phyloP scores from a whole-genome alignment of 2,888 invertebrate genomes.

The Callimorpha dominula region DNA sequence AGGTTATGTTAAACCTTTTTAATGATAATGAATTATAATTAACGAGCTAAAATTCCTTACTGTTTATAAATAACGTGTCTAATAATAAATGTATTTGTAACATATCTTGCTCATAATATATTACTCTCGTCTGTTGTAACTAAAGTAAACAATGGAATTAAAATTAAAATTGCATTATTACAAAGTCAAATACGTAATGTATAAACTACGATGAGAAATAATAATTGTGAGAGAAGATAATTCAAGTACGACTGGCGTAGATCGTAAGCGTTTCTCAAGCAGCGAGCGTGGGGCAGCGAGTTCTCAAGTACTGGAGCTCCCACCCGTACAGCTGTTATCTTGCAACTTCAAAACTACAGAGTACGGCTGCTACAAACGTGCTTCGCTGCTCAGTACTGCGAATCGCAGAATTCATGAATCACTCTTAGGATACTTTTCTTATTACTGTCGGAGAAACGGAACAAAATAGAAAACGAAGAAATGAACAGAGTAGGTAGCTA shows the following conservation, averaged over 20 bases:
- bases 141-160: no score
- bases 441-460: neutral
- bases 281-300: slow-evolving; percentile 41
- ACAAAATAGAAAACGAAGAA: neutral
- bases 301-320: slow-evolving; percentile 52
- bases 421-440: slow-evolving; percentile 31
- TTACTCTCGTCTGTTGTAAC: no score
- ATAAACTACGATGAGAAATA: slow-evolving; percentile 33
- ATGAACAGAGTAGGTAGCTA: no score
- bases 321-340: slow-evolving; percentile 63
- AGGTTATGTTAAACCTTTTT: no score
- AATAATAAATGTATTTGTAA: no score
- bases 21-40: no score
- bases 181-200: slow-evolving; percentile 22
- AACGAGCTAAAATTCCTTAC: no score
- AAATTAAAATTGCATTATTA: slow-evolving; percentile 1
- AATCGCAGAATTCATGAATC: slow-evolving; percentile 43
- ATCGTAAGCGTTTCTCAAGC: slow-evolving; percentile 55
- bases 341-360: slow-evolving; percentile 57
- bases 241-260: slow-evolving; percentile 43
- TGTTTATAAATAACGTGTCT: no score
- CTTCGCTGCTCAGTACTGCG: slow-evolving; percentile 48
- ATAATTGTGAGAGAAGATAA: slow-evolving; percentile 38
- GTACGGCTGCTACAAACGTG: slow-evolving; percentile 55
- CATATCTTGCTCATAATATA: no score